phyloP scores from a whole-genome alignment of 1,140 invertebrate species.

The Drosophila albomicans region DNA sequence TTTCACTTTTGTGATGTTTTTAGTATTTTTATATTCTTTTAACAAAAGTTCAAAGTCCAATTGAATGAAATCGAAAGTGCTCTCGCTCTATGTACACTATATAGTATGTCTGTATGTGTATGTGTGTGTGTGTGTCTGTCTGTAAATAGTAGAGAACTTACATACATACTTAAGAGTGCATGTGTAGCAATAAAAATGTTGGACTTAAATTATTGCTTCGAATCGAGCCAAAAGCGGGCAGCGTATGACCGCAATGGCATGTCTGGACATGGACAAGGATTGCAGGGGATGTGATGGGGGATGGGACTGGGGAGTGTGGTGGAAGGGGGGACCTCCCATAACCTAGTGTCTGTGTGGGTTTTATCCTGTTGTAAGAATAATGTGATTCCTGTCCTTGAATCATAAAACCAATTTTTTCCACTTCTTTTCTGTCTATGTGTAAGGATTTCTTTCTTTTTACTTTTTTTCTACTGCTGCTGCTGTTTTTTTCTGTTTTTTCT shows the following conservation, averaged over 20 bases:
- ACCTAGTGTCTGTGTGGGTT: conserved; percentile 74
- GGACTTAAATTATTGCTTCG: conserved; percentile 81
- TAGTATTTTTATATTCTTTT: conserved; percentile 75
- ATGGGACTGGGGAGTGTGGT: not conserved
- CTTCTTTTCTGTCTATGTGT: conserved; percentile 62
- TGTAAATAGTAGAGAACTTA: conserved; percentile 38
- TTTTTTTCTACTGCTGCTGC: not conserved
- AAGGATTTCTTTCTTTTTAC: conserved; percentile 58
- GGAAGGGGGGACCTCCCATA: conserved; percentile 49
- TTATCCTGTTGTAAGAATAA: conserved; percentile 79
- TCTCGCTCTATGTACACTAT: conserved; percentile 49
- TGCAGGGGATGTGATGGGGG: conserved; percentile 23
- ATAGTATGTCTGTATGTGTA: conserved; percentile 2
- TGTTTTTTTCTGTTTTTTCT: conserved; percentile 64
- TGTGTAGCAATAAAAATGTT: conserved; percentile 82
- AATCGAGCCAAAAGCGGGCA: conserved; percentile 66
- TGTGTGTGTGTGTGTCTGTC: conserved; percentile 5
- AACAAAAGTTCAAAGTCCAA: conserved; percentile 76
- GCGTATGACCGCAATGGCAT: conserved; percentile 65
- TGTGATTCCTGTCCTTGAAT: conserved; percentile 83
- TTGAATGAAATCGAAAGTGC: conserved; percentile 80
- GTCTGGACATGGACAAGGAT: conserved; percentile 37
- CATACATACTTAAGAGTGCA: conserved; percentile 56
- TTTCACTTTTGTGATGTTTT: conserved; percentile 55
- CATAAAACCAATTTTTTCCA: conserved; percentile 82